Conservation (phyloP, 2,888 invertebrate species). For the Tetranychus piercei region DNA sequence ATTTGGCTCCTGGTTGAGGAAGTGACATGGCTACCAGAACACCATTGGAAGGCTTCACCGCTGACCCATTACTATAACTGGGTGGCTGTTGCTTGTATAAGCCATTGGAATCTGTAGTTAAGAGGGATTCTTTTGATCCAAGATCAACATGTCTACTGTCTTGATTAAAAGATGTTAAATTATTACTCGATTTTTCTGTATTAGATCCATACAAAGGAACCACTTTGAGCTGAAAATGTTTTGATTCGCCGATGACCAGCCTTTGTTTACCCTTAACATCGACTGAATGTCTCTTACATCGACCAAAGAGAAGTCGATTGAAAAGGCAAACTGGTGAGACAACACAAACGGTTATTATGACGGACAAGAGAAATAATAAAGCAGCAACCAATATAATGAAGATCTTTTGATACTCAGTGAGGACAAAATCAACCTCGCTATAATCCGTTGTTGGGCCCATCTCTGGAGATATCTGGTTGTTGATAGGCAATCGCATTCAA, state of each 20-base stretch:
- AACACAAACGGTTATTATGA: constrained; percentile 20
- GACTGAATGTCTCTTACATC: constrained; percentile 9
- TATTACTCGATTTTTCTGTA: constrained; percentile 2
- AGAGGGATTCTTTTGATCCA: constrained; percentile 2
- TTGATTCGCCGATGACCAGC: constrained; percentile 17
- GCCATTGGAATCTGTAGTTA: not conserved
- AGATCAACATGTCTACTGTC: constrained; percentile 4
- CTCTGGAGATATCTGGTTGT: not conserved
- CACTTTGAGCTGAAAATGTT: constrained; percentile 22
- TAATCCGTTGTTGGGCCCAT: not conserved
- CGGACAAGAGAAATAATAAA: constrained; percentile 15
- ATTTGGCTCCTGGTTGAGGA: not conserved
- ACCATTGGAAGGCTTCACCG: not conserved
- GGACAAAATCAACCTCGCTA: not conserved
- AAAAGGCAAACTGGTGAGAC: constrained; percentile 19
- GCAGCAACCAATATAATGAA: constrained; percentile 18
- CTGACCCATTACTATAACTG: not conserved
- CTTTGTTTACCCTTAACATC: constrained; percentile 5
- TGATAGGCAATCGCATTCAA: not conserved
- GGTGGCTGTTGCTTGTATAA: not conserved
- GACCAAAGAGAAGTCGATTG: constrained; percentile 13
- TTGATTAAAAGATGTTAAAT: not conserved
- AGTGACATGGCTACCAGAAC: not conserved
- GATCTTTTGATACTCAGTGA: constrained; percentile 20
- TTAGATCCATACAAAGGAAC: constrained; percentile 20